Evolutionary conservation across 2,888 invertebrate genomes (phyloP).

Genomic region (Mechanitis mazaeus): DNA sequence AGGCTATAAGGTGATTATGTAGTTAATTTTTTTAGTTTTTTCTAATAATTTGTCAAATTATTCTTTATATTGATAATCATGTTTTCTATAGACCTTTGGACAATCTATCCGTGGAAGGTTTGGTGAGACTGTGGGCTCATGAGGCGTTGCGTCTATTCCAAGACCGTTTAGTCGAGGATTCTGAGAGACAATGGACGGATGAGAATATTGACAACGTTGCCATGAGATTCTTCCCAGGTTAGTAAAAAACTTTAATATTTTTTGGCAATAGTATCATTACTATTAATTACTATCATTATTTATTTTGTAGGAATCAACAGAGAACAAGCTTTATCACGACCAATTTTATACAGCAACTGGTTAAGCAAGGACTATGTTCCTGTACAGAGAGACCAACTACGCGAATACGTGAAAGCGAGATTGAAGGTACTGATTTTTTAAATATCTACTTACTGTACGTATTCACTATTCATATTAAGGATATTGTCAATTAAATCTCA

Average conservation of each 20-base stretch:
- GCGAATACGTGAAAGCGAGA: conserved; percentile 97
- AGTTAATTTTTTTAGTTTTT: no score
- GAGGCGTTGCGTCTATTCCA: conserved; percentile 99
- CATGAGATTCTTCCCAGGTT: conserved; percentile 94
- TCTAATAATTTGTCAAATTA: no score
- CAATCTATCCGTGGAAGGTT: conserved; percentile 91
- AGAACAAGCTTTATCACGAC: conserved; percentile 91
- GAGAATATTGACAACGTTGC: conserved; percentile 96
- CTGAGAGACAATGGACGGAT: conserved; percentile 98
- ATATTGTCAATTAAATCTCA: neutral
- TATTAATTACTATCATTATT: neutral
- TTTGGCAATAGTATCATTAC: neutral
- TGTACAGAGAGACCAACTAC: conserved; percentile 94
- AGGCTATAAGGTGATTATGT: conserved; percentile 85
- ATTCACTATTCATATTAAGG: neutral
- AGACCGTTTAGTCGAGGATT: conserved; percentile 94
- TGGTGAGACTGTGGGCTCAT: conserved; percentile 99
- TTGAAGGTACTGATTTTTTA: conserved; percentile 81
- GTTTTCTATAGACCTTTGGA: conserved; percentile 85
- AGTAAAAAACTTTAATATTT: neutral
- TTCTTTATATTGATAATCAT: neutral
- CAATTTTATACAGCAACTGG: conserved; percentile 99
- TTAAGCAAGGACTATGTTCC: conserved; percentile 98
- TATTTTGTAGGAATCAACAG: conserved; percentile 81
- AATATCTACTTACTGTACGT: neutral